phyloP scores from a whole-genome alignment of 1,140 invertebrate species.

The Formica selysi region DNA sequence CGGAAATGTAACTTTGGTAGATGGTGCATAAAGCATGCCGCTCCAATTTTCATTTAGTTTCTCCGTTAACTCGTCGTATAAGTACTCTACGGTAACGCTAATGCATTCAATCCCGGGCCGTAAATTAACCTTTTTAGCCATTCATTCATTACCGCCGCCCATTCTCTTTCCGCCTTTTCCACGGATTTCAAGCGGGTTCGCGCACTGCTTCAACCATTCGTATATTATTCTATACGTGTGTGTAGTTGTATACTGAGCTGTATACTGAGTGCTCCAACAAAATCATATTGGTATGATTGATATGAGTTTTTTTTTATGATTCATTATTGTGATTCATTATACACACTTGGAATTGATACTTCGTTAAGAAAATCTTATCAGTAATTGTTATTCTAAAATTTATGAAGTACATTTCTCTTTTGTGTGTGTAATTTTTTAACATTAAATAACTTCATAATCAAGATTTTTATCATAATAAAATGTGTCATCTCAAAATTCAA shows the following conservation, averaged over 20 bases:
- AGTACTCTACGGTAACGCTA: conserved; percentile 56
- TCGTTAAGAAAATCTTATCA: background rate
- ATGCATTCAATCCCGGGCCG: conserved; percentile 55
- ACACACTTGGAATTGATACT: background rate
- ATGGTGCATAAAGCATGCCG: conserved; percentile 30
- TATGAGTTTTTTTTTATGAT: background rate
- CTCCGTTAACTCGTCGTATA: conserved; percentile 45
- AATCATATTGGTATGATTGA: background rate
- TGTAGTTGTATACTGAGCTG: background rate
- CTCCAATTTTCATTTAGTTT: conserved; percentile 60
- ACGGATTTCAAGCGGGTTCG: conserved; percentile 41
- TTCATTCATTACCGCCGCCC: conserved; percentile 54
- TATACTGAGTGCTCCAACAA: conserved; percentile 21
- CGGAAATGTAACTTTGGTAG: conserved; percentile 37
- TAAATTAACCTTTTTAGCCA: conserved; percentile 64
- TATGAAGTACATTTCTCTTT: background rate
- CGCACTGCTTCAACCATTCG: conserved; percentile 10
- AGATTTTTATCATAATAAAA: background rate
- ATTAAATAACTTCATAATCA: background rate
- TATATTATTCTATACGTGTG: background rate
- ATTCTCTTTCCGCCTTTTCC: conserved; percentile 48
- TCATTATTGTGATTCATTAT: background rate
- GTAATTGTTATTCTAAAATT: background rate
- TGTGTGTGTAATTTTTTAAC: background rate
- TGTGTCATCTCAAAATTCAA: background rate